Conservation (phyloP, 2,113 vertebrate genomes). For the Paramormyrops kingsleyae region DNA sequence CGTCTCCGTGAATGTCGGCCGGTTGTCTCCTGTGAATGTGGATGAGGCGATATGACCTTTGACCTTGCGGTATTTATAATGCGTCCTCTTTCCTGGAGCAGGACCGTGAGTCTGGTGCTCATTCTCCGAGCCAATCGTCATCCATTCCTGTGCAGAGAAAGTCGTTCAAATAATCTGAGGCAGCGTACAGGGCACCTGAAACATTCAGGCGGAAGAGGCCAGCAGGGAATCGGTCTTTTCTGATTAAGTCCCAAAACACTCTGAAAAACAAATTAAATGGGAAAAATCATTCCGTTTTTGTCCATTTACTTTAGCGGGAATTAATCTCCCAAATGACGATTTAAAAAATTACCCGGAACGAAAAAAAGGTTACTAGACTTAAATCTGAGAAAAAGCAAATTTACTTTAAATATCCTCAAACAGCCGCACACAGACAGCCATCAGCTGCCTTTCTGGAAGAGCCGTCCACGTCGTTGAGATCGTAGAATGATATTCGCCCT, state of each 20-base stretch:
- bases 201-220: not conserved
- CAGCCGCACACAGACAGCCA: not conserved
- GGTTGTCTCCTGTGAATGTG: not conserved
- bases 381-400: not conserved
- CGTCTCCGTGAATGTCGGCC: not conserved
- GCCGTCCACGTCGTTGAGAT: not conserved
- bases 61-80: not conserved
- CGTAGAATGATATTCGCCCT: not conserved
- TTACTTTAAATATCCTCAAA: not conserved
- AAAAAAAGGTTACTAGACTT: not conserved
- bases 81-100: not conserved
- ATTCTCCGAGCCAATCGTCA: not conserved
- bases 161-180: not conserved
- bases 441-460: not conserved
- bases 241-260: not conserved
- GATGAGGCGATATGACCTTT: not conserved
- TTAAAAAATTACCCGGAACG: not conserved
- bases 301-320: slow-evolving; percentile 3
- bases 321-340: slow-evolving; percentile 5
- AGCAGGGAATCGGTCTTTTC: not conserved
- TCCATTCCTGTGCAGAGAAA: not conserved
- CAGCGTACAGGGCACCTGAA: not conserved
- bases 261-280: not conserved
- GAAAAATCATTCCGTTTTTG: slow-evolving; percentile 3
- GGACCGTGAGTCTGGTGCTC: not conserved